Base-by-base conservation (phyloP, 2,113 vertebrate genomes). In the Struthidea cinerea region DNA sequence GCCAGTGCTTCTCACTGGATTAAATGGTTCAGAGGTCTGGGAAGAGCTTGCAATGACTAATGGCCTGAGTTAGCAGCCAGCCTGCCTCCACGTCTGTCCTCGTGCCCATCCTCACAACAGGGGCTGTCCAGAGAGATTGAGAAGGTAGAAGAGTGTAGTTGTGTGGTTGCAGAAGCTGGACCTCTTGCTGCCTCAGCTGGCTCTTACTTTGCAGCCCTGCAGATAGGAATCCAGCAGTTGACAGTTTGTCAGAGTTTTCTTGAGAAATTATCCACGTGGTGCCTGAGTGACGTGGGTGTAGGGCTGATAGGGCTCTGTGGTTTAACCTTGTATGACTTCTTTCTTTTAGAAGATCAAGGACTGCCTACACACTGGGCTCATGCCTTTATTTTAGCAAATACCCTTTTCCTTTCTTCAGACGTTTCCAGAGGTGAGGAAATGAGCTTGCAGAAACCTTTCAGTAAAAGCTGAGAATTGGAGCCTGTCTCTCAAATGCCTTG, bases 61-160 rank as follows among this genome's bases (percentile, higher is more conserved):
- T 33, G n/a, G 49, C 56, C 84, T 44, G 76, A 92, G 77, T 74
- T 84, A 75, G 47, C 74, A 69, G 76, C 35, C 55, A 76, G 26
- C 64, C 59, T 86, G 8, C 22, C 26, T 87, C 53, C 37, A 5
- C 0, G 0, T 46, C 35, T 87, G 53, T 81, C 55, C 37, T 39
- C 0, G 0, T 39, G 57, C 79, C 57, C 2, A 1, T 88, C 53
- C 46, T n/a, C 37, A 4, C 1, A 5, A 4, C 8, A 8, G 19
- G 44, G 46, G 18, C 32, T 84, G 32, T 81, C 39, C 55, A 35
- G 8, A 35, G 42, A 17, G 21, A 44, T 2, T 20, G 39, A 35
- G 78, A 69, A 73, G 75, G 32, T 46, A 26, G 32, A 84, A 2
- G 0, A 9, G 21, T 41, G 26, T 20, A 27, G 70, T 44, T 77